Evolutionary conservation across 2,797 vertebrate species (phyloP).

Genomic region (Arnoldichthys spilopterus): DNA sequence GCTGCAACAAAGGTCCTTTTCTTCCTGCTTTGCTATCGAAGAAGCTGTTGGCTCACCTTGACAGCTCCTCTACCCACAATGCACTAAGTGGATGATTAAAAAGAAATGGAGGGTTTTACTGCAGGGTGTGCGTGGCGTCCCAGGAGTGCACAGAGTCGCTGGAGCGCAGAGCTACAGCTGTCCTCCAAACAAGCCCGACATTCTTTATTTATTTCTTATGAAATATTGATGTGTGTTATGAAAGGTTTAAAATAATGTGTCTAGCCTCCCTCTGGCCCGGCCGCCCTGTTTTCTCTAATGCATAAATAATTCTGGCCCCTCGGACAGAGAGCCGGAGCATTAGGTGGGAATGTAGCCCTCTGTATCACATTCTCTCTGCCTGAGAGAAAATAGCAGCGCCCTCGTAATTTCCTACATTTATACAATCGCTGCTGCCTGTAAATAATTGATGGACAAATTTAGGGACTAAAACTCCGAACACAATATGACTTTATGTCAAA

Average conservation of each 20-base stretch:
- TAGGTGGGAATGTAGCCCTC: slow-evolving; percentile 85
- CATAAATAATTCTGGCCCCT: slow-evolving; percentile 96
- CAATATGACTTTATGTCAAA: slow-evolving; percentile 99
- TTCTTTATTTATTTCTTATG: slow-evolving; percentile 99
- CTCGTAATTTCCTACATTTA: slow-evolving; percentile 99
- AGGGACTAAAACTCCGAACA: slow-evolving; percentile 97
- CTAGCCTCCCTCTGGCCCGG: slow-evolving; percentile 83
- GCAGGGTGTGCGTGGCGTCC: slow-evolving; percentile 91
- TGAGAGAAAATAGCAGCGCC: slow-evolving; percentile 97
- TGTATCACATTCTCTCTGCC: slow-evolving; percentile 99
- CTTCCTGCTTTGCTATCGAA: slow-evolving; percentile 63
- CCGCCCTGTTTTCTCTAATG: slow-evolving; percentile 96
- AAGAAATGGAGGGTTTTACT: slow-evolving; percentile 99
- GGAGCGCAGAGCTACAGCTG: slow-evolving; percentile 97
- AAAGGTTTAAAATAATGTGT: slow-evolving; percentile 99
- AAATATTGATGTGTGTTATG: slow-evolving; percentile 99
- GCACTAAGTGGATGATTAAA: slow-evolving; percentile 99
- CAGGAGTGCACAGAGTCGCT: slow-evolving; percentile 88
- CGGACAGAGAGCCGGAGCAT: slow-evolving; percentile 88
- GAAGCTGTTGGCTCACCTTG: slow-evolving; percentile 89
- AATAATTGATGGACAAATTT: slow-evolving; percentile 99
- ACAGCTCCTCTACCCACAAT: slow-evolving; percentile 92
- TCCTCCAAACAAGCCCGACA: slow-evolving; percentile 98
- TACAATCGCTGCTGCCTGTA: slow-evolving; percentile 92
- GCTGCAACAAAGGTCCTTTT: slow-evolving; percentile 35